Conservation (phyloP, 2,888 invertebrate genomes). For the Chloroclystis v-ata region DNA sequence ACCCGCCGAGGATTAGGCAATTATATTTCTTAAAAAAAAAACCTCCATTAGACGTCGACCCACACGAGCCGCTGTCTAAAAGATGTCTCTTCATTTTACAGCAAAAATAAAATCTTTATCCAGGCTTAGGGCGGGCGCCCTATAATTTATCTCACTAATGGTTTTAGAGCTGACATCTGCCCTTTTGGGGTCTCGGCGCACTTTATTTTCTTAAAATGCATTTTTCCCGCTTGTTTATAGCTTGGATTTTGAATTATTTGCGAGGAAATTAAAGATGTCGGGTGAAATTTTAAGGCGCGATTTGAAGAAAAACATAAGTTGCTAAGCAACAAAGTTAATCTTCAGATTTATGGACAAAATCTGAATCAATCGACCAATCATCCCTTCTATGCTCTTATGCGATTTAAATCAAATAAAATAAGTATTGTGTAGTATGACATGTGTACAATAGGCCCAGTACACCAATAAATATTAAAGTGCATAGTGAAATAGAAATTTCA, state of each 20-base stretch:
- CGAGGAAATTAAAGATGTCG: conserved; percentile 9
- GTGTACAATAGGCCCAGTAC: no score
- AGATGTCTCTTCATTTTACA: conserved; percentile 69
- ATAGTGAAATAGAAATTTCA: no score
- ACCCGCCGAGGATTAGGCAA: not conserved
- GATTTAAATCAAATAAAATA: no score
- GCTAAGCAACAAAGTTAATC: no score
- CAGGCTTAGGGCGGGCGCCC: conserved; percentile 49
- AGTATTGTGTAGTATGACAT: no score
- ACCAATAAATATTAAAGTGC: no score
- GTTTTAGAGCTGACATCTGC: conserved; percentile 69
- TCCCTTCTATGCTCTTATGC: no score
- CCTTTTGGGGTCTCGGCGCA: conserved; percentile 49
- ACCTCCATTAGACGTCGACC: not conserved
- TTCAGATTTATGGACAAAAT: no score
- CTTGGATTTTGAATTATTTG: conserved; percentile 28
- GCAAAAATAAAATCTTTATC: conserved; percentile 71
- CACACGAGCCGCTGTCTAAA: conserved; percentile 30
- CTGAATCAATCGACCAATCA: no score
- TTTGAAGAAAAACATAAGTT: no score
- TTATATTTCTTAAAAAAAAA: conserved; percentile 4
- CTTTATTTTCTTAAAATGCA: conserved; percentile 42
- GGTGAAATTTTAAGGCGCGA: no score
- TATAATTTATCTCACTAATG: conserved; percentile 69
- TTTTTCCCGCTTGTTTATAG: conserved; percentile 31